Evolutionary conservation across 2,113 vertebrate species (phyloP).

Genomic region (Charadrius vociferus): DNA sequence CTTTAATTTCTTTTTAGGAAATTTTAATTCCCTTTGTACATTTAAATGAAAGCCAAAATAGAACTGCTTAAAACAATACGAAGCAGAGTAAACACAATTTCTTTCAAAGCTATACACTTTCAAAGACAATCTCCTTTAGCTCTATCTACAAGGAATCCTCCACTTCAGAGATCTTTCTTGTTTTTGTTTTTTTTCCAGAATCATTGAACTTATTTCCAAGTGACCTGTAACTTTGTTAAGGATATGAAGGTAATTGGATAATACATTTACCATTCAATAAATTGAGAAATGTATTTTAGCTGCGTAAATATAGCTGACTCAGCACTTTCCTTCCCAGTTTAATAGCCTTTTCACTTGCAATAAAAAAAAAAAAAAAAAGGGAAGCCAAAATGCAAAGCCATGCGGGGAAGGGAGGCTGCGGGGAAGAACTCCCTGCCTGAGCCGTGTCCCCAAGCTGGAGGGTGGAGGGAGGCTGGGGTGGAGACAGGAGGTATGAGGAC

Average conservation of each 20-base stretch:
- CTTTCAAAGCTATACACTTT: background rate
- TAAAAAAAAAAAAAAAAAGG: background rate
- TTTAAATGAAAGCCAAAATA: background rate
- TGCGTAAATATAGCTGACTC: conserved; percentile 47
- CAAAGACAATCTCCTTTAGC: background rate
- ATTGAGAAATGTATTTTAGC: conserved; percentile 36
- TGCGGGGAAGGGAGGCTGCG: conserved; percentile 23
- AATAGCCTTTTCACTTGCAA: conserved; percentile 29
- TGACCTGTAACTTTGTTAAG: conserved; percentile 46
- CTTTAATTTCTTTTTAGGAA: background rate
- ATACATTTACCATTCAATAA: conserved; percentile 41
- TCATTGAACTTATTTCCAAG: conserved; percentile 1
- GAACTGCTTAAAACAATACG: background rate
- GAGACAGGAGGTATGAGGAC: conserved; percentile 2
- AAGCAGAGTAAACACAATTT: background rate
- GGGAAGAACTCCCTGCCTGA: conserved; percentile 35
- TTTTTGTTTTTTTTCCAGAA: conserved; percentile 20
- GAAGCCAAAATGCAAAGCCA: conserved; percentile 25
- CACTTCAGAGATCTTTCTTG: background rate
- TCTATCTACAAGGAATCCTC: background rate
- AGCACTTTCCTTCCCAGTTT: background rate
- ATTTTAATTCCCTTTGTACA: background rate
- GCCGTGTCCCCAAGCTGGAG: background rate
- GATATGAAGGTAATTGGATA: conserved; percentile 57
- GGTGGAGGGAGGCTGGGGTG: background rate